These are phyloP conservation scores for Mesaphorura yosii DNA, from an alignment of 1,140 invertebrate species.

Conservation along the genomic window DNA sequence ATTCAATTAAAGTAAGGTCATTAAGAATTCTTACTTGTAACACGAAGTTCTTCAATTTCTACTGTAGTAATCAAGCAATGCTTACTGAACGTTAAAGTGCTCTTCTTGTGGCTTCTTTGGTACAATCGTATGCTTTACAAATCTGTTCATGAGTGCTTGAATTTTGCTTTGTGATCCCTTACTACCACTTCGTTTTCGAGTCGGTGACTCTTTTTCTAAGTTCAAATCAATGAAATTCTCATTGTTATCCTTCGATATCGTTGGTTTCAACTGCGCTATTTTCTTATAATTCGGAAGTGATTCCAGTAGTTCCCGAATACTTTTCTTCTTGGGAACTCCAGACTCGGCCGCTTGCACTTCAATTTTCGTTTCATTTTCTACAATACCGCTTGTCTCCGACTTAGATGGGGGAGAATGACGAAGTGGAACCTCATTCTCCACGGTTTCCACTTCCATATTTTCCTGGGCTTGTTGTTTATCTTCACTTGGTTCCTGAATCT, in stretches of 20 bases:
- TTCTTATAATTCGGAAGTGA: neutral
- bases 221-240: slow-evolving; percentile 4
- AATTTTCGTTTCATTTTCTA: neutral
- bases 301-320: neutral
- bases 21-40: neutral
- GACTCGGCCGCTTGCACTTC: slow-evolving; percentile 4
- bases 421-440: neutral
- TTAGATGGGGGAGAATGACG: no score
- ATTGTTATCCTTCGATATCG: neutral
- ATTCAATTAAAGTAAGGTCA: slow-evolving; percentile 3
- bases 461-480: neutral
- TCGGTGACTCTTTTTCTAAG: neutral
- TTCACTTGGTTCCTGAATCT: neutral
- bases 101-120: slow-evolving; percentile 38
- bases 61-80: neutral
- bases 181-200: neutral
- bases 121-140: slow-evolving; percentile 43
- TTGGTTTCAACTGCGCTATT: slow-evolving; percentile 1
- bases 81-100: slow-evolving; percentile 21
- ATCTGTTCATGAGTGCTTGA: slow-evolving; percentile 47
- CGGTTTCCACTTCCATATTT: neutral
- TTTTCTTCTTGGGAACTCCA: slow-evolving; percentile 1
- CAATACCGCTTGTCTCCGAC: neutral
- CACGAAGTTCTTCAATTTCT: neutral
- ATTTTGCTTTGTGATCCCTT: slow-evolving; percentile 6